phyloP scores from a whole-genome alignment of 2,113 vertebrate species.

The Vidua chalybeata region DNA sequence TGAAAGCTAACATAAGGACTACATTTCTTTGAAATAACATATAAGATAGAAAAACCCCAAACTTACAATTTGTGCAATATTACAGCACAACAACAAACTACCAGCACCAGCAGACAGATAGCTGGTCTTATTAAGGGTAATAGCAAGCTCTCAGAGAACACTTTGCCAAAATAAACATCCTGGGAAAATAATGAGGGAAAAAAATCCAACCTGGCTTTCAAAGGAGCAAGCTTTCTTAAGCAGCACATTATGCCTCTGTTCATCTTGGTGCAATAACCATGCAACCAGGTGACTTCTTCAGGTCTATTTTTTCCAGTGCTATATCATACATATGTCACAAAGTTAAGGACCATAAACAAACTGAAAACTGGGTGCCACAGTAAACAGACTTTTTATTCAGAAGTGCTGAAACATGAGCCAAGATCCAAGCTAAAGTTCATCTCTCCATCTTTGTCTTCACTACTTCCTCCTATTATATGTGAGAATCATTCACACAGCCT shows the following conservation, averaged over 20 bases:
- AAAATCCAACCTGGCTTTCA: background rate
- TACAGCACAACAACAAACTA: background rate
- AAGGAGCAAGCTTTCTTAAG: background rate
- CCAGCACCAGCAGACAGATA: constrained; percentile 1
- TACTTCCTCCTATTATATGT: constrained; percentile 71
- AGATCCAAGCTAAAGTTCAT: constrained; percentile 29
- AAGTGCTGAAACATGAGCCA: background rate
- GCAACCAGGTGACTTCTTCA: background rate
- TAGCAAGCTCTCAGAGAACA: constrained; percentile 35
- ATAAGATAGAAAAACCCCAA: background rate
- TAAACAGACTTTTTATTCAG: constrained; percentile 28
- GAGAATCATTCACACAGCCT: constrained; percentile 52
- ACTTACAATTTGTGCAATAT: background rate
- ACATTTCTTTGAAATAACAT: background rate
- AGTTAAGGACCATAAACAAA: background rate
- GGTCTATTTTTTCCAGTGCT: background rate
- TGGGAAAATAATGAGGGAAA: constrained; percentile 60
- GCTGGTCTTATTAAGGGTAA: constrained; percentile 32
- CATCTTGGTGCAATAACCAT: background rate
- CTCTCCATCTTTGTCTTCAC: constrained; percentile 46
- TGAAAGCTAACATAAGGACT: background rate
- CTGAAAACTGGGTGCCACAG: background rate
- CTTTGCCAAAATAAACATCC: constrained; percentile 72
- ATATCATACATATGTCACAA: background rate
- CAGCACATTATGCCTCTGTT: background rate